Percentiles rank a stretch among this genome's conserved stretches.
Conservation (phyloP, 2,797 vertebrate genomes). For the Columba guinea region DNA sequence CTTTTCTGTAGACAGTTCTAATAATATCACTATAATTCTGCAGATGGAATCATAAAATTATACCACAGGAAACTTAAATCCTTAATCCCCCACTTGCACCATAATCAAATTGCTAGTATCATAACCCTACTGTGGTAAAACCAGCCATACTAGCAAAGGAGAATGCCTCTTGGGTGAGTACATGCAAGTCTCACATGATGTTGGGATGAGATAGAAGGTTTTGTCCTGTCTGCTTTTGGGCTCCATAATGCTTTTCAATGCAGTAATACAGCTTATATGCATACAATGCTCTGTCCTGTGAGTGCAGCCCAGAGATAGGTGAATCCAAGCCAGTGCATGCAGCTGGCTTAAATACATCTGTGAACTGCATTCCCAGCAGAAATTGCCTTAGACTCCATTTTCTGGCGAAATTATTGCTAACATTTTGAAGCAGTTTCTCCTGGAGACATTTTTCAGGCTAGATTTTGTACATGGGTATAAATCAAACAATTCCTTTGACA, state of each 20-base stretch:
- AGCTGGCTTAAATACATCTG: constrained; percentile 31
- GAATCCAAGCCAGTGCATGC: not conserved
- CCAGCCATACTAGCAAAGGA: constrained; percentile 30
- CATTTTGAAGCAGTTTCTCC: constrained; percentile 16
- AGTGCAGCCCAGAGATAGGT: not conserved
- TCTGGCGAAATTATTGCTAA: constrained; percentile 6
- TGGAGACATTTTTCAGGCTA: not conserved
- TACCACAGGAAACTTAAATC: constrained; percentile 49
- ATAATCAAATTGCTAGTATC: constrained; percentile 40
- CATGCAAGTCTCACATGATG: not conserved
- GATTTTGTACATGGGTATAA: not conserved
- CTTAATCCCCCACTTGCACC: constrained; percentile 31
- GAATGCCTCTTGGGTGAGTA: constrained; percentile 7
- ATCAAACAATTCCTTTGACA: not conserved
- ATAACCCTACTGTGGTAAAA: constrained; percentile 37
- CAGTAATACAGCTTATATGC: not conserved
- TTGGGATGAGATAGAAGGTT: constrained; percentile 7
- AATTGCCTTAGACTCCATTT: not conserved
- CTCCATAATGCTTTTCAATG: constrained; percentile 1
- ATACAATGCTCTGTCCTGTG: not conserved
- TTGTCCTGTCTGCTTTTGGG: constrained; percentile 3
- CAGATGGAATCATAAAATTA: constrained; percentile 13
- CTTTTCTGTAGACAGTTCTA: not conserved
- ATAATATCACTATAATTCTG: not conserved
- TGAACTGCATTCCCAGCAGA: constrained; percentile 10